A percentile compares a stretch with the other conserved stretches of the same genome.
These are phyloP conservation scores for Tubiluchus corallicola DNA, from an alignment of 2,888 invertebrate species.

Conservation along the genomic window DNA sequence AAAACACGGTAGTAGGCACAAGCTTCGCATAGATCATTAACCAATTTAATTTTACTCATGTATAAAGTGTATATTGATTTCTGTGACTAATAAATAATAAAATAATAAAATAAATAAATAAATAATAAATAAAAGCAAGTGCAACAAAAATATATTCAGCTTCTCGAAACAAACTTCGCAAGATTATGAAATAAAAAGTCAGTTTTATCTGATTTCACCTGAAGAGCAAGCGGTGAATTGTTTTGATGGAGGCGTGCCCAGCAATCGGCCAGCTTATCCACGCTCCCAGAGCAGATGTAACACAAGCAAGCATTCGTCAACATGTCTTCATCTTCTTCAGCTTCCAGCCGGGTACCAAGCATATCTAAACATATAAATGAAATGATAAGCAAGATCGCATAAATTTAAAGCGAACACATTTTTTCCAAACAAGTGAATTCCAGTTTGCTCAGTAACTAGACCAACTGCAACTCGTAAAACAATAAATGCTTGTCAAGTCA, in stretches of 20 bases:
- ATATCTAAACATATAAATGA: conserved; percentile 38
- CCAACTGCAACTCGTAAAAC: neutral
- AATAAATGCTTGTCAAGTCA: too few relatives aligned
- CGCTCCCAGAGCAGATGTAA: conserved; percentile 66
- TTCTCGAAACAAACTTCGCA: neutral
- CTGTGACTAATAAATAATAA: too few relatives aligned
- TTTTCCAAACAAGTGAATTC: neutral
- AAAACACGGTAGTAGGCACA: too few relatives aligned
- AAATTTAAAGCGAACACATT: neutral
- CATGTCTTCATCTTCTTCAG: conserved; percentile 40
- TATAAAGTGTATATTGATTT: too few relatives aligned
- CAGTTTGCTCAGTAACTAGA: neutral
- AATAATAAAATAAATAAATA: conserved; percentile 13
- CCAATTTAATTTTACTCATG: too few relatives aligned
- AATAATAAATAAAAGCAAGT: conserved; percentile 11
- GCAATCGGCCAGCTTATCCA: conserved; percentile 50
- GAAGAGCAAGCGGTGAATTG: conserved; percentile 22
- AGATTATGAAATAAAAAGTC: neutral
- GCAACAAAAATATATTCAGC: neutral
- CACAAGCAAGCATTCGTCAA: conserved; percentile 53
- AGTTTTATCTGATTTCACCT: too few relatives aligned
- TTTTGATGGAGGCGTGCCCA: conserved; percentile 33
- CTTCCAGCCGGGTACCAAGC: conserved; percentile 57
- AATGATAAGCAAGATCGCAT: neutral
- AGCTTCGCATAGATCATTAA: too few relatives aligned